Percentiles rank a stretch among this genome's conserved stretches.
phyloP scores from a whole-genome alignment of 2,797 vertebrate species.

The Cossypha caffra region DNA sequence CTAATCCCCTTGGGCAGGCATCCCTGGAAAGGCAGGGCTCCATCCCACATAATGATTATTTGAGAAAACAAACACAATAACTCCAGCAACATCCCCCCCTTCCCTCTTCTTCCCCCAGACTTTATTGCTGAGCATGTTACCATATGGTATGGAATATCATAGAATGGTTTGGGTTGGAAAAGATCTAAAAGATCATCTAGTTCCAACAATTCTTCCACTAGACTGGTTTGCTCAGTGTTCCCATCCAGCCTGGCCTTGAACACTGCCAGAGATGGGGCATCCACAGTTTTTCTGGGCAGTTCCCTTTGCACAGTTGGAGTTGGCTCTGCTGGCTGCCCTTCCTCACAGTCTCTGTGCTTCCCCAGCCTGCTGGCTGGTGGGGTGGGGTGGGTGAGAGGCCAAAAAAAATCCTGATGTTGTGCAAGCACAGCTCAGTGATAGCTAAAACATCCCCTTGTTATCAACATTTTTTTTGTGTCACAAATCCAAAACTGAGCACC shows the following conservation, averaged over 20 bases:
- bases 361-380: fast-evolving
- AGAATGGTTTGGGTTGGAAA: not conserved
- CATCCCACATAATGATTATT: not conserved
- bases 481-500: not conserved
- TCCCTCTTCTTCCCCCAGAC: not conserved
- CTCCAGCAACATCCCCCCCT: fast-evolving
- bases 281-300: not conserved
- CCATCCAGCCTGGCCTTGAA: not conserved
- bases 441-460: not conserved
- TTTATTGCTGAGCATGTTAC: not conserved
- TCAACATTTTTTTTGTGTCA: not conserved
- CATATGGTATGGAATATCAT: not conserved
- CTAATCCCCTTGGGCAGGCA: not conserved
- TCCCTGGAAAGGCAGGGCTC: not conserved
- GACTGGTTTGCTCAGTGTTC: not conserved
- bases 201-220: not conserved
- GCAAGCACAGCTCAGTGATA: not conserved
- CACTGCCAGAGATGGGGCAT: not conserved
- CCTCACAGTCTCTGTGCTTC: not conserved
- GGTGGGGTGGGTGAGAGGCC: fast-evolving
- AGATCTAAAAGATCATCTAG: not conserved
- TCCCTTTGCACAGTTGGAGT: not conserved
- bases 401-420: not conserved
- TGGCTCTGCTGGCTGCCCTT: not conserved
- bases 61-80: not conserved